phyloP scores from a whole-genome alignment of 2,113 vertebrate species.

The Sterrhoptilus dennistouni region DNA sequence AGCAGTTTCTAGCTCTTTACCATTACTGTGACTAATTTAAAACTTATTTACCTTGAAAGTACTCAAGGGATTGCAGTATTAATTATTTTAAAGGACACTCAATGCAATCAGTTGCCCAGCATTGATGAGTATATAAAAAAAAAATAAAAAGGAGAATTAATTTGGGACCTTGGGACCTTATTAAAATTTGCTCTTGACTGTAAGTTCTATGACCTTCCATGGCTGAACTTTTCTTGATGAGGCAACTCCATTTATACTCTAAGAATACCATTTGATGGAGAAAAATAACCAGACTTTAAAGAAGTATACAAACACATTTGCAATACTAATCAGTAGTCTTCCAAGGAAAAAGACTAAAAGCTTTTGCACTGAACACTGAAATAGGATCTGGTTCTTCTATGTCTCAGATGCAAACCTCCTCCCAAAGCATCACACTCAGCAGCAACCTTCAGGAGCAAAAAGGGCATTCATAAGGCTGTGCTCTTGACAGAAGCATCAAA shows the following conservation, averaged over 20 bases:
- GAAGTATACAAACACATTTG: not conserved
- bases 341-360: not conserved
- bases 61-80: constrained; percentile 50
- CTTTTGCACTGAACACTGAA: not conserved
- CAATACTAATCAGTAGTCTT: not conserved
- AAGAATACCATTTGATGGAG: not conserved
- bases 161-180: constrained; percentile 63
- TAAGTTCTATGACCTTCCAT: constrained; percentile 42
- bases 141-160: constrained; percentile 56
- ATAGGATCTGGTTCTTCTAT: not conserved
- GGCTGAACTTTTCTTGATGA: not conserved
- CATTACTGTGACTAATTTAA: not conserved
- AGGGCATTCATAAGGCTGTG: not conserved
- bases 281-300: constrained; percentile 17
- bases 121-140: constrained; percentile 32
- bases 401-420: not conserved
- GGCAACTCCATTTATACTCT: not conserved
- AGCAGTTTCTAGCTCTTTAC: not conserved
- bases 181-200: constrained; percentile 57
- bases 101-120: constrained; percentile 41
- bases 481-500: not conserved
- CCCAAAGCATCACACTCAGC: not conserved
- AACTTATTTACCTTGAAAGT: constrained; percentile 59
- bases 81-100: constrained; percentile 61
- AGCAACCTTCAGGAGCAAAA: not conserved